A percentile compares a stretch with the other conserved stretches of the same genome.
phyloP scores from a whole-genome alignment of 2,888 invertebrate species.

The Eurytoma californica region DNA sequence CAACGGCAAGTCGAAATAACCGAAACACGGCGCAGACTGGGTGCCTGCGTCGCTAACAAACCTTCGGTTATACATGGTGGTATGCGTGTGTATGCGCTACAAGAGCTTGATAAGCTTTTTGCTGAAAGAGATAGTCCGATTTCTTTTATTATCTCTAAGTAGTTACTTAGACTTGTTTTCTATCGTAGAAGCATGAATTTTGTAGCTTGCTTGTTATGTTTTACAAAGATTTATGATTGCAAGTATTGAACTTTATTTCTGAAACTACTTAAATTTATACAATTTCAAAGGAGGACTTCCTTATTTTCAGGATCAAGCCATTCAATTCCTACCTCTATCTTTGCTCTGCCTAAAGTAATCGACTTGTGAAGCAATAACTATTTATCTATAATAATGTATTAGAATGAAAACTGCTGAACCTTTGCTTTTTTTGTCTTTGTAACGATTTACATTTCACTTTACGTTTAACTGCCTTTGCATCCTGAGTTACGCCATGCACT shows the following conservation, averaged over 20 bases:
- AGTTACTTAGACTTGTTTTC: not conserved
- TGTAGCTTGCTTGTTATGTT: not conserved
- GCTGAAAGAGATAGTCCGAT: constrained; percentile 15
- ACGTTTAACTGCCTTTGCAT: constrained; percentile 42
- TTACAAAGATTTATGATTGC: not conserved
- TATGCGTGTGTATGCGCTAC: constrained; percentile 56
- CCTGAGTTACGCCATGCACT: constrained; percentile 50
- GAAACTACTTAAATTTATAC: not conserved
- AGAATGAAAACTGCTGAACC: constrained; percentile 9
- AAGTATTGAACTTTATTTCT: not conserved
- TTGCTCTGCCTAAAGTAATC: constrained; percentile 26
- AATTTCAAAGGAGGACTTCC: not conserved
- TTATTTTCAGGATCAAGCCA: constrained; percentile 26
- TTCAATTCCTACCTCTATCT: constrained; percentile 31
- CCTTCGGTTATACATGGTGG: constrained; percentile 37
- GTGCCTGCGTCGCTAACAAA: constrained; percentile 22
- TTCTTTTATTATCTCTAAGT: constrained; percentile 12
- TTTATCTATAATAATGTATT: constrained; percentile 8
- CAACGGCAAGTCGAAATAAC: not conserved
- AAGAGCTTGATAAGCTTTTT: constrained; percentile 46
- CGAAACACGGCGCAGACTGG: not conserved
- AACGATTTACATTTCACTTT: constrained; percentile 37
- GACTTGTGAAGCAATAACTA: constrained; percentile 13
- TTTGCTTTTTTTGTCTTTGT: constrained; percentile 37
- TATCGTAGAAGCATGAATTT: constrained; percentile 11